These are phyloP conservation scores for Orthosia cruda DNA, from an alignment of 2,888 invertebrate species.

Conservation along the genomic window DNA sequence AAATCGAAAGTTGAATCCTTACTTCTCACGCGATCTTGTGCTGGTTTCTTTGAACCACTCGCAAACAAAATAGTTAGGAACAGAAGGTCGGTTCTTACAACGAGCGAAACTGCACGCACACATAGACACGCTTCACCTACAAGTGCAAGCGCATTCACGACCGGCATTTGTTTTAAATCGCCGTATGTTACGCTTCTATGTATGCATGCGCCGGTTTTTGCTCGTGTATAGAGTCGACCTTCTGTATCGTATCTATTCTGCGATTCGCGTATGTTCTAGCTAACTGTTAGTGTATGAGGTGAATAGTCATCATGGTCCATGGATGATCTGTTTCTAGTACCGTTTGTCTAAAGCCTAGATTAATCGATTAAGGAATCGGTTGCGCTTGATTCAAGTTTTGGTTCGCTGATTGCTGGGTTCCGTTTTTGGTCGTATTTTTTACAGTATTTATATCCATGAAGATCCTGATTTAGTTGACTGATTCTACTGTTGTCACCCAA, in stretches of 20 bases:
- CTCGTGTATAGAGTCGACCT: not conserved
- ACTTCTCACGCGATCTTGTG: conserved; percentile 56
- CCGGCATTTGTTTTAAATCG: conserved; percentile 1
- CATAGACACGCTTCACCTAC: not conserved
- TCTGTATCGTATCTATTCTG: not conserved
- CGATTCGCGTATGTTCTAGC: conserved; percentile 28
- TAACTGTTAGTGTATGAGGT: conserved; percentile 42
- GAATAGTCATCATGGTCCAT: conserved; percentile 9
- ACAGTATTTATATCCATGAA: not conserved
- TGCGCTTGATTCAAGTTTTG: conserved; percentile 40
- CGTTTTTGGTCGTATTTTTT: conserved; percentile 29
- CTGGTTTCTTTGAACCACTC: conserved; percentile 37
- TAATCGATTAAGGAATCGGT: conserved; percentile 54
- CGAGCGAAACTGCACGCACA: not conserved
- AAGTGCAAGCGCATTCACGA: not conserved
- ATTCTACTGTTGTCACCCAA: not conserved
- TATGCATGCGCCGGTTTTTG: not conserved
- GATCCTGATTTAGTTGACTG: conserved; percentile 15
- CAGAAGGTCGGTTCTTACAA: conserved; percentile 9
- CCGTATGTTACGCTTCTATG: not conserved
- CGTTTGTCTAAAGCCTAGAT: conserved; percentile 52
- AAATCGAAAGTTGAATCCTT: conserved; percentile 63
- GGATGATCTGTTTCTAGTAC: conserved; percentile 45
- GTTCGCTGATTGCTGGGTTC: conserved; percentile 22
- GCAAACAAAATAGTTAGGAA: not conserved